phyloP scores from a whole-genome alignment of 2,888 invertebrate species.

The Bembecia ichneumoniformis region DNA sequence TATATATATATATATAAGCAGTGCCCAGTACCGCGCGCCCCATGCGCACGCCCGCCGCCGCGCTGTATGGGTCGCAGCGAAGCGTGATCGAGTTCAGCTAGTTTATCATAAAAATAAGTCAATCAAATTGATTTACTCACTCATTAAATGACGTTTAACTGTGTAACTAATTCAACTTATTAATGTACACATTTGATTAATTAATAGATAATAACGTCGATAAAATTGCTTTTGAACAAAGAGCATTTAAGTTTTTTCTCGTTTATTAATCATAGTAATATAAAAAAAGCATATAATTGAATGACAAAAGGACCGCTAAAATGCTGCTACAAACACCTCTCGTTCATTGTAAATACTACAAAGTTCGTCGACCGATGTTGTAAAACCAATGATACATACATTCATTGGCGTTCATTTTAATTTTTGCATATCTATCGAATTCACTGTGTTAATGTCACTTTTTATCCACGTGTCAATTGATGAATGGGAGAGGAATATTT shows the following conservation, averaged over 20 bases:
- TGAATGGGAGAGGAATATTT: background rate
- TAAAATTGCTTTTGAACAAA: no score
- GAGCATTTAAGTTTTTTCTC: background rate
- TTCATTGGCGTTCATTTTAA: constrained; percentile 40
- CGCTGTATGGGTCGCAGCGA: no score
- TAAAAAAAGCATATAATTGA: background rate
- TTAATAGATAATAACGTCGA: no score
- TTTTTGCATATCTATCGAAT: constrained; percentile 62
- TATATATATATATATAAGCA: no score
- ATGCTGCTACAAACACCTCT: constrained; percentile 17
- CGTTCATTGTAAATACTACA: constrained; percentile 27
- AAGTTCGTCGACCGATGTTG: constrained; percentile 49
- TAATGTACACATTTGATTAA: no score
- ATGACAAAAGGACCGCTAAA: background rate
- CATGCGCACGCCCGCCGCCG: no score
- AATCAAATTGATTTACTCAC: no score
- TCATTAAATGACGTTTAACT: no score
- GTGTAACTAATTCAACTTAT: no score
- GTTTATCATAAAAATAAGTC: no score
- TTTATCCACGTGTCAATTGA: constrained; percentile 16
- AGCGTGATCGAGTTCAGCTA: no score
- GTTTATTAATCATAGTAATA: background rate
- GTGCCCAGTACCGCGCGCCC: no score
- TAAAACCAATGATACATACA: constrained; percentile 38
- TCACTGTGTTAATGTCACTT: constrained; percentile 47